These are phyloP conservation scores for Varecia variegata DNA, from an alignment of 2,797 vertebrate genomes.

Conservation along the genomic window DNA sequence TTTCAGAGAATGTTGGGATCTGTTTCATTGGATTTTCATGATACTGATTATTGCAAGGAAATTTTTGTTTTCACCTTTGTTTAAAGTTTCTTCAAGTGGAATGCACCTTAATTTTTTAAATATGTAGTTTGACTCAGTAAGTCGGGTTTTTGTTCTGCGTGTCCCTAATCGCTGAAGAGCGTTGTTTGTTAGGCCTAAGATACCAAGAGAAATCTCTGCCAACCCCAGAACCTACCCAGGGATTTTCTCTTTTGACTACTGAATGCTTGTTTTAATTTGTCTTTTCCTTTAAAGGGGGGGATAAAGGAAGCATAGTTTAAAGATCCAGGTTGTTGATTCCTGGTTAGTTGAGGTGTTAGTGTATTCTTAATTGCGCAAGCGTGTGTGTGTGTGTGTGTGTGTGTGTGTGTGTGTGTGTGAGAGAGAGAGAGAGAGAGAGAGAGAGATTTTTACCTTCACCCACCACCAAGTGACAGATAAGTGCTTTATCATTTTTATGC, in stretches of 20 bases:
- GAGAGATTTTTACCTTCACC: background rate
- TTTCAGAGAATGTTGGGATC: conserved; percentile 1
- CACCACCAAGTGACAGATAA: background rate
- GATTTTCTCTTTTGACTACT: conserved; percentile 32
- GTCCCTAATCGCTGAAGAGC: background rate
- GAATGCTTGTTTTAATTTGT: background rate
- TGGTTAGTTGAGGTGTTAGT: background rate
- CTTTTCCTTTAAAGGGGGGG: background rate
- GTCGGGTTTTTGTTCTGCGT: background rate
- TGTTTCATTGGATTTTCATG: background rate
- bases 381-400: too few relatives aligned
- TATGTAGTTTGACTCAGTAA: background rate
- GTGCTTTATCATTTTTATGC: conserved; percentile 23
- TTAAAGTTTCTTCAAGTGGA: conserved; percentile 44
- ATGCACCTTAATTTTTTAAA: background rate
- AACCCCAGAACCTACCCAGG: background rate
- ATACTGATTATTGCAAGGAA: background rate
- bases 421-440: background rate
- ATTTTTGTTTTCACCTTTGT: conserved; percentile 32
- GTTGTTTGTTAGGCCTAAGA: background rate
- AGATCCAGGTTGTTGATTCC: background rate
- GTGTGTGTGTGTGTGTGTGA: too few relatives aligned
- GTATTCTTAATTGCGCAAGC: background rate
- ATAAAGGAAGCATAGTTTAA: background rate
- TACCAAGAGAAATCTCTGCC: background rate